Conservation (phyloP, 2,113 vertebrate species). For the Zosterops pallidus region DNA sequence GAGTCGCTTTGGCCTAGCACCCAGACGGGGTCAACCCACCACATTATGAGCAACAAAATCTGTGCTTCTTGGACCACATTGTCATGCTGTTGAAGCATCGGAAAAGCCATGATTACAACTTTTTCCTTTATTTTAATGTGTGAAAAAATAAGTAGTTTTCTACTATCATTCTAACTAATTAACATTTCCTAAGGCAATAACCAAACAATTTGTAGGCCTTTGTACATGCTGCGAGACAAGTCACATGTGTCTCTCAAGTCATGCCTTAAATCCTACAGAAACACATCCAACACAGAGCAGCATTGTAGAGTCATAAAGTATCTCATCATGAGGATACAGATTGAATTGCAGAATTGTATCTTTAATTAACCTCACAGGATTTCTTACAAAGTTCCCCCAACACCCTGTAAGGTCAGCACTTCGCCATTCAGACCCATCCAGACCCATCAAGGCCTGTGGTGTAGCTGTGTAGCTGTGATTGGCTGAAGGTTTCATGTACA, state of each 20-base stretch:
- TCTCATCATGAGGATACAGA: background rate
- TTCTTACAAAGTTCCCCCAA: background rate
- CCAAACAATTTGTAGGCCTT: background rate
- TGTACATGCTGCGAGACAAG: background rate
- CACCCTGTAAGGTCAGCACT: background rate
- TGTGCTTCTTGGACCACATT: background rate
- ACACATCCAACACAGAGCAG: background rate
- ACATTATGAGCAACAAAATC: background rate
- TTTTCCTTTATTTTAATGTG: background rate
- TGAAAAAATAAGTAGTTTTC: background rate
- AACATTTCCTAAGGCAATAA: background rate
- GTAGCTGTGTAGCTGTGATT: accelerated
- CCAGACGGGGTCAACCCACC: background rate
- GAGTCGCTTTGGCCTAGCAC: background rate
- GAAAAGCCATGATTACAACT: background rate
- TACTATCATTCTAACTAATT: background rate
- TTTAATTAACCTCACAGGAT: background rate
- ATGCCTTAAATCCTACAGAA: background rate
- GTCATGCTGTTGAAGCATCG: background rate
- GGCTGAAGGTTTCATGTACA: background rate
- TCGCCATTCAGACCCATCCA: background rate
- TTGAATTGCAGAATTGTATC: background rate
- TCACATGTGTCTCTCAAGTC: accelerated
- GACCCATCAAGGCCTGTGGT: background rate
- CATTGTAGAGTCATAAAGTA: accelerated